Base-by-base conservation (phyloP, 1,140 invertebrate genomes). In the Drosophila erecta region DNA sequence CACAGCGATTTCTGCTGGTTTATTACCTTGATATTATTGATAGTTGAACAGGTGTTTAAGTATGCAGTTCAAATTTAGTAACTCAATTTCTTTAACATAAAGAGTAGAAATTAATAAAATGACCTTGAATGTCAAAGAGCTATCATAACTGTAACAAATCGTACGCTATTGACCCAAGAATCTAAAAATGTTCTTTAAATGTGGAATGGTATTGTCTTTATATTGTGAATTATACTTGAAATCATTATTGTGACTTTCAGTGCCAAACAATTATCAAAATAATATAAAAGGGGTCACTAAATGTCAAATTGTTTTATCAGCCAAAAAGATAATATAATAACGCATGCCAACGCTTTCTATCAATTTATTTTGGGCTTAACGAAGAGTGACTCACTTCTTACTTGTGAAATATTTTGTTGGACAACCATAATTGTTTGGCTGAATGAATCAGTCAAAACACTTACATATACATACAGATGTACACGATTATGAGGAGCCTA, bases 391-490 rank as follows among this genome's bases (percentile, higher is more conserved):
- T 64, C 61, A 64, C 24, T 44, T 58, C 15, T 14, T 30, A 27
- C 38, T 35, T 17, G 17, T 15, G 30, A 44, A 47, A 47, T 43
- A 57, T 40, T 11, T 12, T 35, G n/a, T 12, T n/a, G 60, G 12
- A 11, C 33, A 37, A 24, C 8, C 46, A 50, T 50, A 17, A 50
- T 47, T 17, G 2, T 35, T 22, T 49, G 24, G 35, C 57, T 37
- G 46, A 47, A 35, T 70, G 66, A 70, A 35, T 70, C 66, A 69
- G 49, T 8, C 49, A 24, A 49, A 8, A 4, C 62, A 44, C 35
- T 38, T 66, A 3, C 30, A 30, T 30, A 30, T 30, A 30, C 27
- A 30, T 30, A 30, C 6, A 7, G 5, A 30, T 53, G 12, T 54
- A 46, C 7, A 24, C 4, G 10, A 50, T 17, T 62, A 20, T 64